phyloP scores from a whole-genome alignment of 2,888 invertebrate species.

The Thera obeliscata region DNA sequence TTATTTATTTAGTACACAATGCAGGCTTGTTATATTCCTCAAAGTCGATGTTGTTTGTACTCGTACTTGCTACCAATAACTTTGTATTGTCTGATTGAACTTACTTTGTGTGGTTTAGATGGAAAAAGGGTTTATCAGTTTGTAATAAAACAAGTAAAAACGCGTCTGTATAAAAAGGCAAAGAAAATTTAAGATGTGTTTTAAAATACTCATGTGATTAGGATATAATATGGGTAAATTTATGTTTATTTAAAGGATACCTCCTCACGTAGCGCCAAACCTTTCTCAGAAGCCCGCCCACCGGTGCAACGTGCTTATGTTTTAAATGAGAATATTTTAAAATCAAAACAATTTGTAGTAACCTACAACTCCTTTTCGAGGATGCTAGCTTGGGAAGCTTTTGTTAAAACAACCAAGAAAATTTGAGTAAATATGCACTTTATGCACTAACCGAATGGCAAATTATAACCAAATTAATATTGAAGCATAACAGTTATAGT shows the following conservation, averaged over 20 bases:
- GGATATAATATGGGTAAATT: constrained; percentile 26
- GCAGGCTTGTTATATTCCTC: constrained; percentile 50
- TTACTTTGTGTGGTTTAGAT: constrained; percentile 18
- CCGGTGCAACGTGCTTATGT: constrained; percentile 29
- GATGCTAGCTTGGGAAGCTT: not conserved
- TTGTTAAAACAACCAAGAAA: not conserved
- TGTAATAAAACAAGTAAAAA: not conserved
- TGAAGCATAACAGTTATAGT: too few species aligned
- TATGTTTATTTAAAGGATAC: constrained; percentile 18
- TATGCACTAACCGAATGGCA: too few species aligned
- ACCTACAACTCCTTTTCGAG: constrained; percentile 2
- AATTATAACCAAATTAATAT: too few species aligned
- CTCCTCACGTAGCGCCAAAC: constrained; percentile 29
- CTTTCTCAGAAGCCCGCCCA: constrained; percentile 31
- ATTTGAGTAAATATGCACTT: too few species aligned
- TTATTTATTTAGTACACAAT: constrained; percentile 58
- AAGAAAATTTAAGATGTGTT: not conserved
- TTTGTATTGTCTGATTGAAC: constrained; percentile 20
- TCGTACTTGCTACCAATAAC: constrained; percentile 45
- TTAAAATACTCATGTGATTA: constrained; percentile 10
- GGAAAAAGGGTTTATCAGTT: constrained; percentile 3
- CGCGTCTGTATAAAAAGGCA: not conserved
- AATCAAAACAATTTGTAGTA: constrained; percentile 6
- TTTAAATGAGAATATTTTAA: constrained; percentile 21
- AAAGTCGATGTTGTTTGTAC: constrained; percentile 36